These are phyloP conservation scores for Notodonta dromedarius DNA, from an alignment of 2,888 invertebrate species.

Conservation along the genomic window DNA sequence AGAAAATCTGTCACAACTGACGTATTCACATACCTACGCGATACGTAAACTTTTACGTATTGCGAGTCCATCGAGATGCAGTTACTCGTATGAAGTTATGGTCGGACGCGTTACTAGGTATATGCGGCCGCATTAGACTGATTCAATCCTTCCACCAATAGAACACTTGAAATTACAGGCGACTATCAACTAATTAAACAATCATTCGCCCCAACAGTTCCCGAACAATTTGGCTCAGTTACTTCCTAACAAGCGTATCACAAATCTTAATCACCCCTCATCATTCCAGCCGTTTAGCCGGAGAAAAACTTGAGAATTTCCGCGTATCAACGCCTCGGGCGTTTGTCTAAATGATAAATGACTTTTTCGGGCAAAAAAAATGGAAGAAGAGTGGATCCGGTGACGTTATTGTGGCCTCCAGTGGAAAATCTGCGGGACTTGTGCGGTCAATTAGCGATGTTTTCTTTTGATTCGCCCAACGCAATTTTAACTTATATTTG, in stretches of 20 bases:
- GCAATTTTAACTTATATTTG: too few species aligned
- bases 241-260: constrained; percentile 1
- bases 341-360: constrained; percentile 39
- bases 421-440: constrained; percentile 17
- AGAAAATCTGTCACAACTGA: too few species aligned
- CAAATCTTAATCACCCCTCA: constrained; percentile 16
- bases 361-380: background rate
- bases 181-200: background rate
- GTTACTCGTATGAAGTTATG: too few species aligned
- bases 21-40: too few species aligned
- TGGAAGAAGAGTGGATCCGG: constrained; percentile 1
- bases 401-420: constrained; percentile 24
- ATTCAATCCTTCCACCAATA: too few species aligned
- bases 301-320: constrained; percentile 30
- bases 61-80: too few species aligned
- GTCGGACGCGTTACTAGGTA: too few species aligned
- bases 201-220: background rate
- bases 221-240: background rate
- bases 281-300: constrained; percentile 13
- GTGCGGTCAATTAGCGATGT: constrained; percentile 20
- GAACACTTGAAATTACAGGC: background rate
- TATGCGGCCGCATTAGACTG: too few species aligned
- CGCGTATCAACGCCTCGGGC: constrained; percentile 31
- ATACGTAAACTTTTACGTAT: too few species aligned
- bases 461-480: background rate